Evolutionary conservation across 2,888 invertebrate genomes (phyloP).

Genomic region (Torymus aiolomorphi): DNA sequence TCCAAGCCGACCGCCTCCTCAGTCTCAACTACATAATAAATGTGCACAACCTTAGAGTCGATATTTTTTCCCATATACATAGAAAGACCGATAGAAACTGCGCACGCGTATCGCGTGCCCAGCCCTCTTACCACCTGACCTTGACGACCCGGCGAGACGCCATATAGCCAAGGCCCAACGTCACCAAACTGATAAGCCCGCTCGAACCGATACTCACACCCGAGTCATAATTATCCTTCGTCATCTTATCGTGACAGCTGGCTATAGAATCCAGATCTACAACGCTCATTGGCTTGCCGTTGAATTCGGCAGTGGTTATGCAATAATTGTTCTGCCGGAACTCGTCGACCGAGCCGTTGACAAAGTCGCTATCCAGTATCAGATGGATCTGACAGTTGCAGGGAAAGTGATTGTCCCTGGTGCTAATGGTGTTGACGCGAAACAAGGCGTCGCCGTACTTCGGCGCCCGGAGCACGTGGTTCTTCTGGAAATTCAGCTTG

Average conservation of each 20-base stretch:
- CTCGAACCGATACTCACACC: constrained; percentile 57
- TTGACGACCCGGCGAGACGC: background rate
- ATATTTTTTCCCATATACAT: background rate
- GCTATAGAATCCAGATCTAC: constrained; percentile 82
- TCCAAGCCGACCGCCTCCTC: too few species aligned
- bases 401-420: constrained; percentile 88
- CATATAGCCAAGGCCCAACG: background rate
- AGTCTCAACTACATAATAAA: constrained; percentile 18
- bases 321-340: constrained; percentile 84
- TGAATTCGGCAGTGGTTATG: constrained; percentile 89
- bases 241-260: constrained; percentile 82
- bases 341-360: constrained; percentile 79
- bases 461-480: constrained; percentile 89
- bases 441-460: constrained; percentile 81
- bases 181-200: constrained; percentile 11
- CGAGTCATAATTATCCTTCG: constrained; percentile 80
- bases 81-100: background rate
- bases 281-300: constrained; percentile 85
- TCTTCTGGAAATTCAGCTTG: constrained; percentile 86
- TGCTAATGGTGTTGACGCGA: constrained; percentile 84
- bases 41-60: constrained; percentile 53
- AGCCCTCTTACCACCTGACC: too few species aligned
- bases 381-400: constrained; percentile 91
- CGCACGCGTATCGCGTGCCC: background rate
- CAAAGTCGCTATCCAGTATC: constrained; percentile 85